phyloP scores from a whole-genome alignment of 1,140 invertebrate species.

The Drosophila lini region DNA sequence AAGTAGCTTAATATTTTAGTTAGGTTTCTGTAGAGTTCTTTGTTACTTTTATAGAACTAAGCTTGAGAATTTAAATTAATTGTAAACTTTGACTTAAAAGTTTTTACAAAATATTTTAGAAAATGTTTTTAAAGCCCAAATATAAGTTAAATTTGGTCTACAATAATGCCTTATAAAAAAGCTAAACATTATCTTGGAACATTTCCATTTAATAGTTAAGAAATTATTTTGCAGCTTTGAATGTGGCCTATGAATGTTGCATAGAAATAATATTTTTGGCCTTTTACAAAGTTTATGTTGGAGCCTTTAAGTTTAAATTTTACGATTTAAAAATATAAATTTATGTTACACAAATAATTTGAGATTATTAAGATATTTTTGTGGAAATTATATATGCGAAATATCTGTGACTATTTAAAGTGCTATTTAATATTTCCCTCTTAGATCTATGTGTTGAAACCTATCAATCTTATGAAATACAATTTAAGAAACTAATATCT shows the following conservation, averaged over 20 bases:
- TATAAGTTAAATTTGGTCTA: neutral
- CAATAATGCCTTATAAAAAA: neutral
- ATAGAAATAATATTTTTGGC: neutral
- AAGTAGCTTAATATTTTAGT: neutral
- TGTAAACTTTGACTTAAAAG: neutral
- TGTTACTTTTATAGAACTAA: neutral
- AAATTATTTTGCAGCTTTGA: neutral
- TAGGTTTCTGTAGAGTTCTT: neutral
- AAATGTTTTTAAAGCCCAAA: neutral
- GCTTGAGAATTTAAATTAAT: neutral
- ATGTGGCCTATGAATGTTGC: too few relatives aligned
- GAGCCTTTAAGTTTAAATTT: neutral
- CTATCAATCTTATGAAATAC: too few relatives aligned
- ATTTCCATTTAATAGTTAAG: neutral
- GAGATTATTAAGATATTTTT: neutral
- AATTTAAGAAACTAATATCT: too few relatives aligned
- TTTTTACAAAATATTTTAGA: neutral
- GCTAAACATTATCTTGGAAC: neutral
- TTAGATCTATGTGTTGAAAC: too few relatives aligned
- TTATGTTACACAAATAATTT: neutral
- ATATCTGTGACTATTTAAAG: neutral
- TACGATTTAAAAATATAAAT: neutral
- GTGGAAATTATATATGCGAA: neutral
- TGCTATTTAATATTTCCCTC: too few relatives aligned
- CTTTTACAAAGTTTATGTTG: neutral